These are phyloP conservation scores for Cisticola juncidis DNA, from an alignment of 2,113 vertebrate species.

Conservation along the genomic window DNA sequence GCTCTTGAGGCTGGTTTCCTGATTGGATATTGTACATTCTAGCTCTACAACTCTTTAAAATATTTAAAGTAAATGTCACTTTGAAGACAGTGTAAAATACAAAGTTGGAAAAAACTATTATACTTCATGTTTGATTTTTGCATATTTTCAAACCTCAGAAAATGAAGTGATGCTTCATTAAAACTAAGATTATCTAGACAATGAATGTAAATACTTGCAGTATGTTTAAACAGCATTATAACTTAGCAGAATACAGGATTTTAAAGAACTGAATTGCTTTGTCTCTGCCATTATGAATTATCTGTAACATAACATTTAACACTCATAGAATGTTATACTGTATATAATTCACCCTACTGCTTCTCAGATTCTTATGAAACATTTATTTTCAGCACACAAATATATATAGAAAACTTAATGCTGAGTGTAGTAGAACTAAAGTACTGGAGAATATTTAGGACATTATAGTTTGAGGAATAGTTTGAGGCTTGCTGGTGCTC, in stretches of 20 bases:
- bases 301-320: neutral
- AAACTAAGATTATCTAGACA: neutral
- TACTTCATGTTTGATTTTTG: neutral
- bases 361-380: neutral
- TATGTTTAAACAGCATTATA: neutral
- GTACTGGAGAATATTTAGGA: neutral
- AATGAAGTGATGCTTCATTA: constrained; percentile 6
- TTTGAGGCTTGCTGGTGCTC: neutral
- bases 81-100: neutral
- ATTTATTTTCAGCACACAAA: neutral
- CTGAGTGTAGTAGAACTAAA: neutral
- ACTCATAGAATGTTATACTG: neutral
- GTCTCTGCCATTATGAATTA: neutral
- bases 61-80: neutral
- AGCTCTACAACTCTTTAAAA: neutral
- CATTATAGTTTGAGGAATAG: neutral
- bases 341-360: neutral
- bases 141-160: neutral
- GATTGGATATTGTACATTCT: neutral
- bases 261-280: neutral
- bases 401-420: neutral
- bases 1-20: neutral
- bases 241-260: neutral
- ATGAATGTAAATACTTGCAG: neutral
- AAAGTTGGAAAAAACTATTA: neutral